Evolutionary conservation across 2,113 vertebrate species (phyloP), one percentile per base, ranked within the genome.

Genomic region (Sardina pilchardus): DNA sequence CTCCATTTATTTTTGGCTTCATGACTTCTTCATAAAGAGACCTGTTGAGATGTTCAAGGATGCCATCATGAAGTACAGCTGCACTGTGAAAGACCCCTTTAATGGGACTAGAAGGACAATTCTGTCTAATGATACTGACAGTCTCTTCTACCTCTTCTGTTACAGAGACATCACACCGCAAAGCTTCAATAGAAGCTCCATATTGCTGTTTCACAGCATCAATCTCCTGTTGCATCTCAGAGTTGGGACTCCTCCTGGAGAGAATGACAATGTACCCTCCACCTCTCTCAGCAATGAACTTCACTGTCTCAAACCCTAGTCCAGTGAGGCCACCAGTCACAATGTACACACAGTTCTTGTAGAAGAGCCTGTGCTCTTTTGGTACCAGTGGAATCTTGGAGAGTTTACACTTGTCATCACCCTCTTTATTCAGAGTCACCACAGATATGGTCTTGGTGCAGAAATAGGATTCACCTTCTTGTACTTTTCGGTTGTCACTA

Each of bases 1-100:
- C 96, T 39, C 96, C 97, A 9, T 93, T 96, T 10, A 97, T 93
- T 94, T 97, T 97, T 10, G 97, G 97, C 84, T 88, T 95, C 83
- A 97, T 85, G 42, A 97, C 96, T 86, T 96, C 93, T 89, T 96
- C 95, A 84, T 95, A 97, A 16, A 94, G 92, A 84, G 95, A 89
- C 90, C 92, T 89, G 48, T 90, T 92, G 78, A 97, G 94, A 26
- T 87, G 90, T 89, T 97, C 95, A 83, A 97, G 92, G 19, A 82
- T 82, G 0, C 94, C 95, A 1, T 97, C 96, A 0, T 95, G 95
- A 67, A 97, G 88, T 84, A 96, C 95, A 30, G 95, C 96, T 4
- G 96, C 96, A 86, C 96, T 96, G 88, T 97, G 96, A 91, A 97
- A 98, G 0, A 97, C 91, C 36, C 96, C 96, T 94, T 93, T 96